These are phyloP conservation scores for Diarsia brunnea DNA, from an alignment of 2,888 invertebrate genomes.

Conservation along the genomic window DNA sequence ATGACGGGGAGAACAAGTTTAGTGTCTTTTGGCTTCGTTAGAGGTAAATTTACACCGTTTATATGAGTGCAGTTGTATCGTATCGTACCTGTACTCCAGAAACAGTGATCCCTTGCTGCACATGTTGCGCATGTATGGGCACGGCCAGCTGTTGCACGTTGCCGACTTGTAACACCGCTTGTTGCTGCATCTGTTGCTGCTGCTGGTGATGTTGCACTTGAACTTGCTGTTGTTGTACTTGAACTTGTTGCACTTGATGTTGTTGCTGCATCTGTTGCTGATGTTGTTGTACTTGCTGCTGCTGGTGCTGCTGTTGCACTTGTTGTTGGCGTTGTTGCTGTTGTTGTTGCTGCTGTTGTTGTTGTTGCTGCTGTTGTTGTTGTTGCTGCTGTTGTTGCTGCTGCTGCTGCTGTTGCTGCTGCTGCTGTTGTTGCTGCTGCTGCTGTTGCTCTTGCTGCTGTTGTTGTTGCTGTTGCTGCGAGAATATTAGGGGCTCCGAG, in stretches of 20 bases:
- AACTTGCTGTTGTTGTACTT: constrained; percentile 70
- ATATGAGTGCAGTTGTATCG: neutral
- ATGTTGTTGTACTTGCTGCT: constrained; percentile 69
- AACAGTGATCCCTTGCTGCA: constrained; percentile 79
- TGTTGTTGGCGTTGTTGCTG: constrained; percentile 66
- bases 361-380: constrained; percentile 44
- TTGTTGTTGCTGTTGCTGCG: constrained; percentile 55
- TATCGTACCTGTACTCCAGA: constrained; percentile 78
- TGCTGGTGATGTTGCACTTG: constrained; percentile 68
- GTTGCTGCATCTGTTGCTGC: constrained; percentile 78
- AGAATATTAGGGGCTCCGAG: constrained; percentile 56
- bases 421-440: constrained; percentile 42
- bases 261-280: constrained; percentile 71
- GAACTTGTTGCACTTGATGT: constrained; percentile 73
- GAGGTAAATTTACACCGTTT: no score
- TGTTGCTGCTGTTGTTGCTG: constrained; percentile 41
- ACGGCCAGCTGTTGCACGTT: constrained; percentile 86
- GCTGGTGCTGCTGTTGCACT: constrained; percentile 73
- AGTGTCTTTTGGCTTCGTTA: no score
- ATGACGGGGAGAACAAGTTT: no score
- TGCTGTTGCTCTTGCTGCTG: constrained; percentile 46
- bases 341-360: constrained; percentile 38
- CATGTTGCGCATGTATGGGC: constrained; percentile 83
- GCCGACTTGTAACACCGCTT: constrained; percentile 85
- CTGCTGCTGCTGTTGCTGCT: constrained; percentile 26